Evolutionary conservation across 2,797 vertebrate species (phyloP).

Genomic region (Pseudomugil gertrudae): DNA sequence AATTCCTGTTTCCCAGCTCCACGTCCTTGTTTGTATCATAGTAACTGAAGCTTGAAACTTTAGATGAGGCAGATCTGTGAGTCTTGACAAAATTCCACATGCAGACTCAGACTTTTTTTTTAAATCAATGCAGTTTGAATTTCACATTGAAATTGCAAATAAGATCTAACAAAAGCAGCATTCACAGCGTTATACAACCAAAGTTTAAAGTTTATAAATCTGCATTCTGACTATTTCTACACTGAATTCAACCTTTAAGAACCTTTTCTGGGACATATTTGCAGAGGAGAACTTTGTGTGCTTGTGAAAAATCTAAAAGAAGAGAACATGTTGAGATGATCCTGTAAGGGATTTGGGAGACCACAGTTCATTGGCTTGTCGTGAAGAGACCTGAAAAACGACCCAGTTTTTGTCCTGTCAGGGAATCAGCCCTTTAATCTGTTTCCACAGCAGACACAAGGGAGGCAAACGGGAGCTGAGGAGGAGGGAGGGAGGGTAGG

Average conservation of each 20-base stretch:
- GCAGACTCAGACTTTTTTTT: neutral
- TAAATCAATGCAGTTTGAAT: neutral
- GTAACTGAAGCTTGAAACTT: neutral
- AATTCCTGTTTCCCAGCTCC: neutral
- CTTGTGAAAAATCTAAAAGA: neutral
- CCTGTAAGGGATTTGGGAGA: neutral
- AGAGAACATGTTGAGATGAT: neutral
- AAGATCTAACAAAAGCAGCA: too few species aligned
- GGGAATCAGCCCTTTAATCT: conserved; percentile 3
- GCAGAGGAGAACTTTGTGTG: too few species aligned
- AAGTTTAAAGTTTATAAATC: neutral
- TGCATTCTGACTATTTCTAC: neutral
- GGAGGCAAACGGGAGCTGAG: conserved; percentile 32
- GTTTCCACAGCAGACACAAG: conserved; percentile 5
- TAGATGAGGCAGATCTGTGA: neutral
- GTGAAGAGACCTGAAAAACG: conserved; percentile 18
- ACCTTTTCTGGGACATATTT: neutral
- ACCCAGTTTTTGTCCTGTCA: conserved; percentile 48
- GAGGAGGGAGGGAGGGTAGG: conserved; percentile 2
- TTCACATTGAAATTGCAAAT: neutral
- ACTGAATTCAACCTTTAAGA: neutral
- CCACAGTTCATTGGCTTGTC: conserved; percentile 4
- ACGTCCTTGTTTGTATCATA: neutral
- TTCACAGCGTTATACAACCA: neutral
- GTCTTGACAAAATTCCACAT: too few species aligned